phyloP scores from a whole-genome alignment of 2,113 vertebrate species.

The Ginglymostoma cirratum region DNA sequence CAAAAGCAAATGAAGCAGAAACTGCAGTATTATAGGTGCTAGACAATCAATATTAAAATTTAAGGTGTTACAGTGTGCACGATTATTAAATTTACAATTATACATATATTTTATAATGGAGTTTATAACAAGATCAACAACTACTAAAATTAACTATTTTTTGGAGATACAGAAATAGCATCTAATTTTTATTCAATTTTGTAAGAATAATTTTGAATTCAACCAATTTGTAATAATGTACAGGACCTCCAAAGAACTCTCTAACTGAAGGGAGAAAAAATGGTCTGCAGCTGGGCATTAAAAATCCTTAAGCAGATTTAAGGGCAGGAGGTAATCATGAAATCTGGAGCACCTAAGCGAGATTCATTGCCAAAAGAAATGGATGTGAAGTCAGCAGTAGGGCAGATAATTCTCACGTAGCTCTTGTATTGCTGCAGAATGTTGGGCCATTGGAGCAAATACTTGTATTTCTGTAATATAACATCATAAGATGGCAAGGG shows the following conservation, averaged over 20 bases:
- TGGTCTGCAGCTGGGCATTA: background rate
- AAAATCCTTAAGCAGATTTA: background rate
- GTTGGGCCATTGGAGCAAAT: background rate
- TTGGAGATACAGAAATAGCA: background rate
- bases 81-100: background rate
- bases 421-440: background rate
- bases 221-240: background rate
- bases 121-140: background rate
- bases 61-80: background rate
- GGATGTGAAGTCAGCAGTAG: background rate
- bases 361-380: background rate
- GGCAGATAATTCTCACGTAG: background rate
- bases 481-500: background rate
- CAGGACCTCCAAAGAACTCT: background rate
- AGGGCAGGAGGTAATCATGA: background rate
- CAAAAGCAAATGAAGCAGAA: background rate
- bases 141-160: background rate
- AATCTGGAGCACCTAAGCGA: background rate
- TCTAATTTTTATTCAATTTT: background rate
- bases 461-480: background rate
- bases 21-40: background rate
- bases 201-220: background rate
- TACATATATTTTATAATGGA: background rate
- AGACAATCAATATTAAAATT: background rate
- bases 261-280: background rate